Evolutionary conservation across 2,113 vertebrate species (phyloP).

Genomic region (Pagrus major): DNA sequence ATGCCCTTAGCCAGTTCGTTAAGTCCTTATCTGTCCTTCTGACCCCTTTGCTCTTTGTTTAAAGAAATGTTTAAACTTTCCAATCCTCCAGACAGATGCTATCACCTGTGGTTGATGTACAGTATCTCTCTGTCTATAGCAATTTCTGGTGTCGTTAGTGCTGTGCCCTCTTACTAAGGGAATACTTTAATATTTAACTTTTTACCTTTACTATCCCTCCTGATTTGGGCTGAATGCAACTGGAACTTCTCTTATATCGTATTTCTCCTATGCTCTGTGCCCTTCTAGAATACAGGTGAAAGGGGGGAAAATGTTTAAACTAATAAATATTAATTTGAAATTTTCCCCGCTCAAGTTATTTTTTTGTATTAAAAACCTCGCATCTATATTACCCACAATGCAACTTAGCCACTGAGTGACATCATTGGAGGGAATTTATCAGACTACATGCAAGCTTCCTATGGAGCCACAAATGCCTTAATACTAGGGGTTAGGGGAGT

Average conservation of each 20-base stretch:
- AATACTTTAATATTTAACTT: constrained; percentile 13
- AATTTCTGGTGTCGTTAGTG: not conserved
- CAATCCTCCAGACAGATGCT: not conserved
- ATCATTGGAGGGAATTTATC: no score
- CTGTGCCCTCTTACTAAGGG: constrained; percentile 12
- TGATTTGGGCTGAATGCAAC: not conserved
- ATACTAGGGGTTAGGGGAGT: no score
- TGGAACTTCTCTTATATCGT: not conserved
- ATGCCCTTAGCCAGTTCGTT: constrained; percentile 1
- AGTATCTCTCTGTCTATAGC: not conserved
- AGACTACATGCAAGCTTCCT: no score
- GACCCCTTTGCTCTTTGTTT: not conserved
- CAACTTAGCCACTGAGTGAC: no score
- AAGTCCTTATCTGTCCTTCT: constrained; percentile 16
- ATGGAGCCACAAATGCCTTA: no score
- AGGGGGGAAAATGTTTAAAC: no score
- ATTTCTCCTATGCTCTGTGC: not conserved
- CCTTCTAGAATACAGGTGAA: no score
- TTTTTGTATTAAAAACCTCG: no score
- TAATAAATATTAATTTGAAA: no score
- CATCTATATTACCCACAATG: no score
- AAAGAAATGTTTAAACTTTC: constrained; percentile 8
- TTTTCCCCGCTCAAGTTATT: no score
- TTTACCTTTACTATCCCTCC: not conserved
- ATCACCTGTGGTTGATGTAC: not conserved